These are phyloP conservation scores for Belonocnema kinseyi DNA, from an alignment of 1,140 invertebrate species.

Conservation along the genomic window DNA sequence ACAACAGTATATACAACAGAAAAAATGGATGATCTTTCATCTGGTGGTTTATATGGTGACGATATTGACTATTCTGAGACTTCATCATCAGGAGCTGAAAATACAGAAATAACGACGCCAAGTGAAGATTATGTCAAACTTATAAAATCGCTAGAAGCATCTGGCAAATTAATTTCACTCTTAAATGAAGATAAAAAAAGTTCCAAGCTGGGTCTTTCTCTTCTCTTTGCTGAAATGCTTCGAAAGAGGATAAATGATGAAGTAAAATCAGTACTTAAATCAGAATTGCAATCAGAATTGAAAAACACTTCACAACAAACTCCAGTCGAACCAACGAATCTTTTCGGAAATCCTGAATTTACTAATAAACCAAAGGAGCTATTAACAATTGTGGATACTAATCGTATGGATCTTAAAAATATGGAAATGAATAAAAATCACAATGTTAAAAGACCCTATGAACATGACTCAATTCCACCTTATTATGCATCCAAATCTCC, in stretches of 20 bases:
- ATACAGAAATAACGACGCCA: background rate
- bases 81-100: background rate
- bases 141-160: background rate
- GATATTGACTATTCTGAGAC: conserved; percentile 2
- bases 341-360: background rate
- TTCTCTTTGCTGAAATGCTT: background rate
- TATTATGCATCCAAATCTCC: background rate
- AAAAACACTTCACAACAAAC: no score
- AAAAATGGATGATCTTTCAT: background rate
- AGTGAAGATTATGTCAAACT: background rate
- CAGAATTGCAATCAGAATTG: background rate
- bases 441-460: no score
- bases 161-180: no score
- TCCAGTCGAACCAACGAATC: background rate
- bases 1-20: background rate
- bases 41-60: background rate
- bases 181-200: no score
- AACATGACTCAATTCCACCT: background rate
- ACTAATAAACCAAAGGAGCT: background rate
- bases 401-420: background rate
- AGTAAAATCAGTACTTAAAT: background rate
- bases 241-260: background rate
- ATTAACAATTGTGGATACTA: no score
- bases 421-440: background rate
- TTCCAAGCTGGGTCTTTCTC: no score